Evolutionary conservation across 23 tunicate species (phyloP).

Genomic region (Clavelina lepadiformis): DNA sequence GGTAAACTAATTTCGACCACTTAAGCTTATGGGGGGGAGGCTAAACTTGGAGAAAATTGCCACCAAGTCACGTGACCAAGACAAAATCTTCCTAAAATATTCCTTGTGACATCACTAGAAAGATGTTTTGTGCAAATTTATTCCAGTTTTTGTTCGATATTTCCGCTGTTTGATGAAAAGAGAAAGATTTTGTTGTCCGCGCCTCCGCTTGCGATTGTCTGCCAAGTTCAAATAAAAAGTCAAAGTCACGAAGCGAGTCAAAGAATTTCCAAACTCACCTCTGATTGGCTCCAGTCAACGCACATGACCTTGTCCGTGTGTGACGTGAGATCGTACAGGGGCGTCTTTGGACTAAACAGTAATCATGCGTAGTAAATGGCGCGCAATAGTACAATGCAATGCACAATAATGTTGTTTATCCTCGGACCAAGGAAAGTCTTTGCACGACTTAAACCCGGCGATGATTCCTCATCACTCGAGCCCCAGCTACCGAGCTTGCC

Average conservation of each 20-base stretch:
- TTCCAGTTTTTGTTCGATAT: slow-evolving; percentile 1
- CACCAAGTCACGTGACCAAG: too few relatives aligned
- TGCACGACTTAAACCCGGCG: too few relatives aligned
- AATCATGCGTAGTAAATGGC: too few relatives aligned
- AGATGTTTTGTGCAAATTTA: too few relatives aligned
- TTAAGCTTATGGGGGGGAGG: too few relatives aligned
- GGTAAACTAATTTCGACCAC: too few relatives aligned
- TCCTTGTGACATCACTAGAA: too few relatives aligned
- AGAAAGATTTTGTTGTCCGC: slow-evolving; percentile 55
- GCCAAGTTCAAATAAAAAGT: not conserved
- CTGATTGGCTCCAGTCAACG: slow-evolving; percentile 62
- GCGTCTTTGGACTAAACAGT: slow-evolving; percentile 66
- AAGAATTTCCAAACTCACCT: slow-evolving; percentile 4
- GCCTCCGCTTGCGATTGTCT: slow-evolving; percentile 66
- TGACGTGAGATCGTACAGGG: slow-evolving; percentile 68
- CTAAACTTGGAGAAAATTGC: too few relatives aligned
- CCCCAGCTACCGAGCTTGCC: too few relatives aligned
- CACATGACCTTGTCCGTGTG: slow-evolving; percentile 89
- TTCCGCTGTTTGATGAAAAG: slow-evolving; percentile 25
- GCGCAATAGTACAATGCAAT: too few relatives aligned
- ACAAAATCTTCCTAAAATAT: too few relatives aligned
- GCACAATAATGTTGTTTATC: not conserved
- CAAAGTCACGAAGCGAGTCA: not conserved
- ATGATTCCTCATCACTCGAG: too few relatives aligned
- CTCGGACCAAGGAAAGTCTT: not conserved